These are phyloP conservation scores for Phyllopteryx taeniolatus DNA, from an alignment of 2,113 vertebrate genomes.

Conservation along the genomic window DNA sequence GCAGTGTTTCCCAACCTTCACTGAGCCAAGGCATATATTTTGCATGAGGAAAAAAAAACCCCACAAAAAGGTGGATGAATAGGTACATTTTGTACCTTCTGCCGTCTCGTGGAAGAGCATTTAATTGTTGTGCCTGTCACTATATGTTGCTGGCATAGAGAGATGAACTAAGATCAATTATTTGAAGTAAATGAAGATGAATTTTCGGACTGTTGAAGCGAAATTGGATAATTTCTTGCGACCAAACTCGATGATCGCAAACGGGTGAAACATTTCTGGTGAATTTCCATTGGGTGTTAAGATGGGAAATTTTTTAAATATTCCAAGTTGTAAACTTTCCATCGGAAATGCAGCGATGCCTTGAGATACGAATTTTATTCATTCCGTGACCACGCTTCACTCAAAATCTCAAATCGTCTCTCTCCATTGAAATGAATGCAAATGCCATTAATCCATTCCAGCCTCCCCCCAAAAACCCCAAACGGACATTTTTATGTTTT, in stretches of 20 bases:
- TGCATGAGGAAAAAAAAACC: not conserved
- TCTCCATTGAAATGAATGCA: not conserved
- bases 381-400: too few relatives aligned
- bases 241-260: not conserved
- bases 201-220: too few relatives aligned
- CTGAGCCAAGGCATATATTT: not conserved
- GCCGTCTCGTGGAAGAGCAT: too few relatives aligned
- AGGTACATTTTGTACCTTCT: too few relatives aligned
- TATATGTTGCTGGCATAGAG: too few relatives aligned
- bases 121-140: too few relatives aligned
- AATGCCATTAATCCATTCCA: not conserved
- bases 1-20: not conserved
- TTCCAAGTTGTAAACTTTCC: not conserved
- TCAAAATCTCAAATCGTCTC: not conserved
- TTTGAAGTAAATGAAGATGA: too few relatives aligned
- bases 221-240: too few relatives aligned
- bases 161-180: too few relatives aligned
- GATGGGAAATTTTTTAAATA: not conserved
- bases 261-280: not conserved
- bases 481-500: not conserved
- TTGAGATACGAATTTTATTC: not conserved
- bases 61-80: not conserved
- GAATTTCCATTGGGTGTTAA: not conserved
- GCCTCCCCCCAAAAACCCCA: not conserved
- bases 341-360: not conserved